Conservation (phyloP, 2,113 vertebrate genomes). For the Sardina pilchardus region DNA sequence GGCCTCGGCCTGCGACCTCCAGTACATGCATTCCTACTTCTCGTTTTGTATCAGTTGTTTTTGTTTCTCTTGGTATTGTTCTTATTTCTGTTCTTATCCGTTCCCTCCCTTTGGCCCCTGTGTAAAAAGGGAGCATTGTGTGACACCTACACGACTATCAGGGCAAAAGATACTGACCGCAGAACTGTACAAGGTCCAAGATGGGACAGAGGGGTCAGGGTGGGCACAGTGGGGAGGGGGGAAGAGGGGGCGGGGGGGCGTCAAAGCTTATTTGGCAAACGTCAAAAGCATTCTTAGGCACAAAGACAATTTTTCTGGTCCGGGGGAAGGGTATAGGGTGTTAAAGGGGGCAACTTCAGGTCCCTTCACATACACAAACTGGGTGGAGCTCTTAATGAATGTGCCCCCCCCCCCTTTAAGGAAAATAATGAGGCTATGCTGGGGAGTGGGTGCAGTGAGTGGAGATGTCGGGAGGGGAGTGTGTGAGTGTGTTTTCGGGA, state of each 20-base stretch:
- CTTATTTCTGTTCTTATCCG: constrained; percentile 49
- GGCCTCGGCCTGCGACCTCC: constrained; percentile 12
- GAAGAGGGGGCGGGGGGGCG: not conserved
- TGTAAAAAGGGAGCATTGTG: not conserved
- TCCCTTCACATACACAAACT: not conserved
- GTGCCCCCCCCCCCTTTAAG: not conserved
- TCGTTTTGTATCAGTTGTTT: constrained; percentile 39
- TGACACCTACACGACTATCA: constrained; percentile 26
- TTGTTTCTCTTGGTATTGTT: not conserved
- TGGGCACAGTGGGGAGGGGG: not conserved
- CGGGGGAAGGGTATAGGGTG: not conserved
- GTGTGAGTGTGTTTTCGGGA: constrained; percentile 60
- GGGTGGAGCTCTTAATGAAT: not conserved
- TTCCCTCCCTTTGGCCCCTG: not conserved
- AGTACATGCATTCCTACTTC: constrained; percentile 71
- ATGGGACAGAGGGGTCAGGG: constrained; percentile 20
- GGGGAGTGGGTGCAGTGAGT: not conserved
- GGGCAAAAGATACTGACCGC: constrained; percentile 36
- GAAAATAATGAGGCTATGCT: not conserved
- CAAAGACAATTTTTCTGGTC: not conserved
- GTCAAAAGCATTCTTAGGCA: not conserved
- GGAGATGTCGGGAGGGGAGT: constrained; percentile 1
- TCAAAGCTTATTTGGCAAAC: not conserved
- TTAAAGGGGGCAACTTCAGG: not conserved
- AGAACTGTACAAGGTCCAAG: constrained; percentile 43